Percentiles rank a stretch among this genome's conserved stretches.
Evolutionary conservation across 2,888 invertebrate genomes (phyloP).

Genomic region (Clanis bilineata): DNA sequence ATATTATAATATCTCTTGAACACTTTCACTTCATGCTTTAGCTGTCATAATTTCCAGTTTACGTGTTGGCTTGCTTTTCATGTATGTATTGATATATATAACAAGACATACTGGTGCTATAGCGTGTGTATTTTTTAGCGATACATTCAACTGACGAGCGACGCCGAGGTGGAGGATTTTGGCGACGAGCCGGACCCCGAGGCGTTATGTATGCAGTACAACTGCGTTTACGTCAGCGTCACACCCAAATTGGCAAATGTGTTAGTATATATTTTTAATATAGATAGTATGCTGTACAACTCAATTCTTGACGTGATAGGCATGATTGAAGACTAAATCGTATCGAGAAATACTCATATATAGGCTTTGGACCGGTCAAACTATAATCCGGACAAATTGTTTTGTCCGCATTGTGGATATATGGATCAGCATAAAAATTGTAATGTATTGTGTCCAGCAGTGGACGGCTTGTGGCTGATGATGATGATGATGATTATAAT

Average conservation of each 20-base stretch:
- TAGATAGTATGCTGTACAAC: neutral
- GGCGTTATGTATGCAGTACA: conserved; percentile 68
- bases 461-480: no score
- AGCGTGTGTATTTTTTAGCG: conserved; percentile 44
- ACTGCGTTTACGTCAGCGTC: conserved; percentile 71
- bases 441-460: no score
- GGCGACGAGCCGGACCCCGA: conserved; percentile 57
- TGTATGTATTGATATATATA: neutral
- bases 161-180: conserved; percentile 64
- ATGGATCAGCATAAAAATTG: no score
- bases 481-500: no score
- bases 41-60: neutral
- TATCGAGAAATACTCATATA: no score
- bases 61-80: conserved; percentile 4
- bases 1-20: conserved; percentile 21
- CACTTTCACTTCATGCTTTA: conserved; percentile 12
- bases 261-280: conserved; percentile 44
- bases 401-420: no score
- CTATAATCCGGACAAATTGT: no score
- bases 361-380: no score
- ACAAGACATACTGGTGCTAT: neutral
- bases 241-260: conserved; percentile 66
- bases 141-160: conserved; percentile 57
- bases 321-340: no score
- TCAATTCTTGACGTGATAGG: no score